Percentiles rank a stretch among this genome's conserved stretches.
phyloP scores from a whole-genome alignment of 64 coral and sea anemone species.

The Platygyra sinensis region DNA sequence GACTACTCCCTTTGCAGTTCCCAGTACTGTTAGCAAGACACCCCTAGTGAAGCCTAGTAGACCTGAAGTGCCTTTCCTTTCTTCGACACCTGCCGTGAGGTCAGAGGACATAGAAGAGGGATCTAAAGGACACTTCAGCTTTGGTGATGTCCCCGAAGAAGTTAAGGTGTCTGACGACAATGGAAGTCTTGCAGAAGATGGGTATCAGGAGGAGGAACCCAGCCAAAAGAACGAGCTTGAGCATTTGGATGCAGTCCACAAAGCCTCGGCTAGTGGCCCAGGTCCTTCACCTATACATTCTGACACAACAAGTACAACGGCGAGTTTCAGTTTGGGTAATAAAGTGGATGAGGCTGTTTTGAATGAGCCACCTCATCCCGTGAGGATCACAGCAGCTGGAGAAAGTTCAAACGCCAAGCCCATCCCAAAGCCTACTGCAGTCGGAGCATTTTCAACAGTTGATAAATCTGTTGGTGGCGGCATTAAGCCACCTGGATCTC shows the following conservation, averaged over 20 bases:
- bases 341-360: not conserved
- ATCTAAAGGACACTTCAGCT: not conserved
- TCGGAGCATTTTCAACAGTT: constrained; percentile 12
- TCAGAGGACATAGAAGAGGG: not conserved
- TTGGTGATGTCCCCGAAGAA: not conserved
- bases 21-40: constrained; percentile 7
- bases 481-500: not conserved
- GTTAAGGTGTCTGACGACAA: not conserved
- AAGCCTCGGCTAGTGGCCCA: not conserved
- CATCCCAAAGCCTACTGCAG: not conserved
- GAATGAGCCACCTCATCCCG: not conserved
- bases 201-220: not conserved
- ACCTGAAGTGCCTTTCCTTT: constrained; percentile 6
- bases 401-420: not conserved
- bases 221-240: not conserved
- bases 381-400: not conserved
- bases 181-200: not conserved
- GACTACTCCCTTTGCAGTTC: not conserved
- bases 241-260: not conserved
- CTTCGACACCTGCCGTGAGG: constrained; percentile 48
- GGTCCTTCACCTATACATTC: not conserved
- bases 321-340: not conserved
- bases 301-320: not conserved
- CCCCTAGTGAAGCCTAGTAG: constrained; percentile 6
- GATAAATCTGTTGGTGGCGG: not conserved